Base-by-base conservation (phyloP, 2,888 invertebrate species). In the Brassicogethes aeneus region DNA sequence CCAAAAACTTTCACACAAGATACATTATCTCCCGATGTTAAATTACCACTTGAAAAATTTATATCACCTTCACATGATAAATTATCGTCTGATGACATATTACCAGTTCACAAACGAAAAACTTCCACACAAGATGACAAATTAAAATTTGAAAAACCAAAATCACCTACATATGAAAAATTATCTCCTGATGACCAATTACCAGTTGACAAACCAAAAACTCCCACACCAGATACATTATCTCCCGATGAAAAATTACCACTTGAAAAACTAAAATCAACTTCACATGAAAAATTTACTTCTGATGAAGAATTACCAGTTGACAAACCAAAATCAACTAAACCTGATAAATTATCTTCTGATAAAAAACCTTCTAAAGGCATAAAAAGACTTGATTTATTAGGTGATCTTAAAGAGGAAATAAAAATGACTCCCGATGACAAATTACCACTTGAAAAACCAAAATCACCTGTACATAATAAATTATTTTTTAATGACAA, bases 61-160 rank as follows among this genome's bases (percentile, higher is more conserved):
- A 10, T 23, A 23, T 23, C 23, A 23, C 10, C 10, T 10, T 17
- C 2, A 15, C 35, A 13, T 5, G 13, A 17, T 13, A 17, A 35
- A 42, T 30, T 15, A 10, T 16, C 33, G 3, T 7, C 12, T 29
- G 15, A 35, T 14, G 38, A 14, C n/a, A n/a, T n/a, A n/a, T n/a
- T n/a, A n/a, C n/a, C n/a, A n/a, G n/a, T n/a, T n/a, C 17, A 37
- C 5, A 23, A 23, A 23, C 5, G 10, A 10, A 10, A 5, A 7
- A 7, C 23, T 7, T 7, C 23, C 10, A 7, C 10, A 23, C 23
- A 23, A 7, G 23, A 7, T 23, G 10, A 23, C 30, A 15, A 2
- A 17, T 17, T 13, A 7, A 5, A 10, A 39, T 8, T 37, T n/a
- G 13, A 29, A 32, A 37, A 17, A 37, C 37, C 37, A 5, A 10